A percentile compares a stretch with the other conserved stretches of the same genome.
phyloP scores from a whole-genome alignment of 2,888 invertebrate genomes.

The Apamea epomidion region DNA sequence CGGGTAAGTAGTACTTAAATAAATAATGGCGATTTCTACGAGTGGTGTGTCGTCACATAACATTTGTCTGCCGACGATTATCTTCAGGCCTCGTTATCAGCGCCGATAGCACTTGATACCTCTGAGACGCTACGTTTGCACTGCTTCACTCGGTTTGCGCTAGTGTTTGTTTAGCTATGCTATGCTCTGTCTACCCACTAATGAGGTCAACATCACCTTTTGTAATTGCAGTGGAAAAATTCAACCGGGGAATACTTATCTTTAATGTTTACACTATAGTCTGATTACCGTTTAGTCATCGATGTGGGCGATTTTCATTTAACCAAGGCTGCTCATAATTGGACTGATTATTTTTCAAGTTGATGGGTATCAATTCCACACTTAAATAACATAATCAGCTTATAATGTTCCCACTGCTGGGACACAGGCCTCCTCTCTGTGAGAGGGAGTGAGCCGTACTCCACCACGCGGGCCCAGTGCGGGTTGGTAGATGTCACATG shows the following conservation, averaged over 20 bases:
- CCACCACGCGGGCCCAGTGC: too few relatives aligned
- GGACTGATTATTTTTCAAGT: conserved; percentile 1
- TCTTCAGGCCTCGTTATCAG: conserved; percentile 71
- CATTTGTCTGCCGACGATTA: conserved; percentile 60
- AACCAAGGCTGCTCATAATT: conserved; percentile 7
- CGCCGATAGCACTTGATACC: conserved; percentile 80
- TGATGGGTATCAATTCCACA: background rate
- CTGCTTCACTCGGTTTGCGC: conserved; percentile 81
- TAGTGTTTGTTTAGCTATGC: conserved; percentile 82
- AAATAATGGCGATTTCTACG: conserved; percentile 6
- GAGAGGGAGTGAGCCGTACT: background rate
- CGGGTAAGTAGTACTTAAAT: background rate
- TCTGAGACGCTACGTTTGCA: conserved; percentile 82
- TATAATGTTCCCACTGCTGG: background rate
- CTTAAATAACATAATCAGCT: background rate
- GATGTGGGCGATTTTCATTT: conserved; percentile 7
- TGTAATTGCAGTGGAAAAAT: conserved; percentile 68
- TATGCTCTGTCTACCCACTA: conserved; percentile 75
- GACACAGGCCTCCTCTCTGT: background rate
- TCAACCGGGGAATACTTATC: conserved; percentile 43
- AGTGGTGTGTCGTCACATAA: conserved; percentile 32
- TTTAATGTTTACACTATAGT: conserved; percentile 21
- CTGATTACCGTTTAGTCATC: conserved; percentile 36
- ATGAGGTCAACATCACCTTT: conserved; percentile 77
- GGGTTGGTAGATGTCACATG: too few relatives aligned